Percentiles rank a stretch among this genome's conserved stretches.
Conservation (phyloP, 2,888 invertebrate genomes). For the Synergus laeviventris region DNA sequence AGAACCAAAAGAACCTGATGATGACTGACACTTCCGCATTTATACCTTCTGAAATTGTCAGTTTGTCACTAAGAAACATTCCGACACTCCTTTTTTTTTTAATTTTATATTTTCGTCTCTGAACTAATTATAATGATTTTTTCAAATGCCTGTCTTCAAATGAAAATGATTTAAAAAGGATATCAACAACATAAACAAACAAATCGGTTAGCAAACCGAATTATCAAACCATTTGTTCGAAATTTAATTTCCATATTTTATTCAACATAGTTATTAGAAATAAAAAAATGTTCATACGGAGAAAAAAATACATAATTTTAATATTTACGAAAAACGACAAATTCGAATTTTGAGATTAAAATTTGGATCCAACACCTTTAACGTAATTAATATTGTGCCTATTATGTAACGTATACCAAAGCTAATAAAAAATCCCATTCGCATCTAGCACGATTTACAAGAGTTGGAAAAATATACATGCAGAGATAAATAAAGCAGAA, state of each 20-base stretch:
- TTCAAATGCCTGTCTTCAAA: not conserved
- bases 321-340: too few relatives aligned
- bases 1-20: not conserved
- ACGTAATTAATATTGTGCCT: not conserved
- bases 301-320: too few relatives aligned
- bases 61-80: not conserved
- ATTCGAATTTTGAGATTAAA: too few relatives aligned
- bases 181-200: too few relatives aligned
- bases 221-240: too few relatives aligned
- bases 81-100: not conserved
- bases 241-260: too few relatives aligned
- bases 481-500: conserved; percentile 34
- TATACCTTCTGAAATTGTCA: conserved; percentile 13
- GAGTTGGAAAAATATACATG: conserved; percentile 34
- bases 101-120: not conserved
- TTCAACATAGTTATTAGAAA: too few relatives aligned
- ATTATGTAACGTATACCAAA: not conserved
- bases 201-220: too few relatives aligned
- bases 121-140: not conserved
- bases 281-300: too few relatives aligned
- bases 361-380: not conserved
- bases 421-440: conserved; percentile 13
- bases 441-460: conserved; percentile 6
- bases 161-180: too few relatives aligned
- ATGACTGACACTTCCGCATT: conserved; percentile 32